A percentile compares a stretch with the other conserved stretches of the same genome.
These are phyloP conservation scores for Acanthurus tractus DNA, from an alignment of 2,797 vertebrate species.

Conservation along the genomic window DNA sequence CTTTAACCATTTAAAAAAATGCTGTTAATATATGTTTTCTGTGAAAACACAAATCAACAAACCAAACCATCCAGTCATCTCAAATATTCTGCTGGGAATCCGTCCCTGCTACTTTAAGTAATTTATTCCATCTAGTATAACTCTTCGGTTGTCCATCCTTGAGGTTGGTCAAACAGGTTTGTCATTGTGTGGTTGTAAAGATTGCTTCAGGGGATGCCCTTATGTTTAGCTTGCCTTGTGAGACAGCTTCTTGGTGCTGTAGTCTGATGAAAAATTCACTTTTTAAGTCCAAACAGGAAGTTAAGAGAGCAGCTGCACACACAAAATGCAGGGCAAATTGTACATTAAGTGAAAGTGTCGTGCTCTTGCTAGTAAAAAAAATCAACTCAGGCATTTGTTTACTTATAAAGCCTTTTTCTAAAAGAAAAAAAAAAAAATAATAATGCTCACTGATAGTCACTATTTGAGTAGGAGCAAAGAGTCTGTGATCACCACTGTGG, in stretches of 20 bases:
- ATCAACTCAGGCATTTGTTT: neutral
- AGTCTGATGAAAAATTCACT: conserved; percentile 47
- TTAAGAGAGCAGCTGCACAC: conserved; percentile 44
- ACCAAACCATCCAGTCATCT: neutral
- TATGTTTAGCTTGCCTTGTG: conserved; percentile 41
- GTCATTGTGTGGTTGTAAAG: conserved; percentile 20
- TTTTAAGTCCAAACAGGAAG: conserved; percentile 53
- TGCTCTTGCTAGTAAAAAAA: neutral
- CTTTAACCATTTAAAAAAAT: too few species aligned
- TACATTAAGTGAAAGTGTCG: neutral
- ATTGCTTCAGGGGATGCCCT: conserved; percentile 2
- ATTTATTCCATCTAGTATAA: neutral
- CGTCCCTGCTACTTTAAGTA: neutral
- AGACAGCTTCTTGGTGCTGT: conserved; percentile 28
- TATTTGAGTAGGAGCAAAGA: conserved; percentile 18
- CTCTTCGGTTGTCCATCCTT: neutral
- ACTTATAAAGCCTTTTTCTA: neutral
- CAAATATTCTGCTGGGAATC: neutral
- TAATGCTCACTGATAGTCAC: conserved; percentile 1
- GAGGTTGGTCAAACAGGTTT: neutral
- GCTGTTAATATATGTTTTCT: neutral
- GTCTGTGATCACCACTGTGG: neutral
- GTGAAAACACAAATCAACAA: neutral
- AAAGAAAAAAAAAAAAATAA: neutral
- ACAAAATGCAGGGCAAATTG: neutral